Evolutionary conservation across 2,888 invertebrate species (phyloP).

Genomic region (Marasmarcha lunaedactyla): DNA sequence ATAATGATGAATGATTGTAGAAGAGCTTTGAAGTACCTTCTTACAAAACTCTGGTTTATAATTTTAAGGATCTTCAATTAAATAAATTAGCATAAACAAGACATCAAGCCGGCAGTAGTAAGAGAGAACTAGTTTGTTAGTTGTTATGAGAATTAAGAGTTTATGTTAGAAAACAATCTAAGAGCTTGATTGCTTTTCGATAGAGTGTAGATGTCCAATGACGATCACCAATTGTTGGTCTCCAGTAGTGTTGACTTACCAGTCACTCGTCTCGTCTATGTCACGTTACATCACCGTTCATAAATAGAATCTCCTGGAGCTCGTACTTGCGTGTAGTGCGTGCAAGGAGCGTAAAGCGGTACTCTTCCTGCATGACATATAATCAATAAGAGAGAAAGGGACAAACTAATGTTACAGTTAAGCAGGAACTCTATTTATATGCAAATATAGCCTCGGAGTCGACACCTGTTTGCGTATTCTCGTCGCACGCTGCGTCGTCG

Average conservation of each 20-base stretch:
- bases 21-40: too few species aligned
- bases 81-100: too few species aligned
- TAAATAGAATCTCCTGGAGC: conserved; percentile 65
- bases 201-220: neutral
- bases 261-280: conserved; percentile 16
- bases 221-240: too few species aligned
- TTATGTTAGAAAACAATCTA: too few species aligned
- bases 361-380: conserved; percentile 42
- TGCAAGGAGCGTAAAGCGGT: conserved; percentile 51
- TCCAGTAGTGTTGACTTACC: too few species aligned
- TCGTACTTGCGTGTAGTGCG: conserved; percentile 44
- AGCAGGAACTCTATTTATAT: conserved; percentile 72
- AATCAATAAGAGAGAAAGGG: conserved; percentile 50
- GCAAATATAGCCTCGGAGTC: conserved; percentile 68
- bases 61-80: too few species aligned
- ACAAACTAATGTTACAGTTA: conserved; percentile 64
- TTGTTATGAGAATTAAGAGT: too few species aligned
- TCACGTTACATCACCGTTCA: conserved; percentile 55
- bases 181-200: neutral
- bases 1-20: too few species aligned
- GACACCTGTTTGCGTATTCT: conserved; percentile 71
- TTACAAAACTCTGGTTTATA: too few species aligned
- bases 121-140: too few species aligned
- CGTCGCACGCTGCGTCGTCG: conserved; percentile 45
- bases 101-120: too few species aligned